Percentiles rank a stretch among this genome's conserved stretches.
These are phyloP conservation scores for Drosophila austrosaltans DNA, from an alignment of 2,888 invertebrate genomes.

Conservation along the genomic window DNA sequence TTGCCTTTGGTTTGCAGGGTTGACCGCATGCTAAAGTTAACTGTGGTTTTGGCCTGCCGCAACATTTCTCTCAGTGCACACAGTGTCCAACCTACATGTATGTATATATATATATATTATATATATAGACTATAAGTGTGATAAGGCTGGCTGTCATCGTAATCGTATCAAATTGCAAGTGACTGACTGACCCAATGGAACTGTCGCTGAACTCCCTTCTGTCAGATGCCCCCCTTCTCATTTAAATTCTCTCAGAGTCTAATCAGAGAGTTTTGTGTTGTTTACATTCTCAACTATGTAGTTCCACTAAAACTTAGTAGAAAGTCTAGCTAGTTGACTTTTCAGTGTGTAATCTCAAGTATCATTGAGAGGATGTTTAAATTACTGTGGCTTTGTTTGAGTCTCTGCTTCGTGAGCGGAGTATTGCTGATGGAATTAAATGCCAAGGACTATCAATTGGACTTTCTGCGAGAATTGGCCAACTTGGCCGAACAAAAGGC, in stretches of 20 bases:
- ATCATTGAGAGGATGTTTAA: constrained; percentile 52
- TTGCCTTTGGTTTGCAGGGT: constrained; percentile 49
- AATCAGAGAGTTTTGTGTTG: constrained; percentile 47
- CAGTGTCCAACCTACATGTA: constrained; percentile 9
- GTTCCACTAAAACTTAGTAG: background rate
- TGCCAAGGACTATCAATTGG: constrained; percentile 61
- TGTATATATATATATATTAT: constrained; percentile 29
- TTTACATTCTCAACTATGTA: constrained; percentile 39
- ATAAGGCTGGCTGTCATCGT: constrained; percentile 37
- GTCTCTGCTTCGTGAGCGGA: constrained; percentile 1
- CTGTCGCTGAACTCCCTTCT: background rate
- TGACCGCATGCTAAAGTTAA: constrained; percentile 41
- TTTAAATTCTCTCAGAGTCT: constrained; percentile 21
- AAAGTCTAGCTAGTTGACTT: constrained; percentile 8
- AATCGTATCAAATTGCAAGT: constrained; percentile 29
- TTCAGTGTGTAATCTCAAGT: constrained; percentile 46
- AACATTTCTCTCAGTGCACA: constrained; percentile 52
- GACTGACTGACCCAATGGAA: constrained; percentile 58
- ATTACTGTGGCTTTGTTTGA: constrained; percentile 23
- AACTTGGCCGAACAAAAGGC: constrained; percentile 48
- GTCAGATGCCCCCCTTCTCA: background rate
- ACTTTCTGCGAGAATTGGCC: constrained; percentile 53
- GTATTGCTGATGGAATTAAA: constrained; percentile 28
- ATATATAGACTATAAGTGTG: constrained; percentile 35
- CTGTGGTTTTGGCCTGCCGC: constrained; percentile 22